Evolutionary conservation across 2,888 invertebrate genomes (phyloP), one percentile per base, ranked within the genome.

Genomic region (Stenolophus ochropezus): DNA sequence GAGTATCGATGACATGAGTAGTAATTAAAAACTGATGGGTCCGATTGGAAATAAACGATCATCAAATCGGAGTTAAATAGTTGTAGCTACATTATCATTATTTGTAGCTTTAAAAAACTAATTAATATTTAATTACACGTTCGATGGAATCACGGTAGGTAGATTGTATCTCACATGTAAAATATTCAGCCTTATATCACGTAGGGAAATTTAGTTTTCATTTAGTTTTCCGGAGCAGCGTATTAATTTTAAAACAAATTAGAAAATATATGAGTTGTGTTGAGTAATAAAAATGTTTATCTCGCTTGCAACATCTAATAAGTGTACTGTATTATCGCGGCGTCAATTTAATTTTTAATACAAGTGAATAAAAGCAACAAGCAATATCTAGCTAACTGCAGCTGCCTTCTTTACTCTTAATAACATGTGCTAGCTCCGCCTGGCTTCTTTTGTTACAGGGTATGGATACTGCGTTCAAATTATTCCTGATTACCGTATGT

Each of bases 271-370:
- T 69, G 65, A 33, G 65, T 69, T 69, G 65, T 69, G 65, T 69
- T 42, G 42, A 18, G 65, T 69, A 69, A 69, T 69, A 69, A 69
- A 69, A 69, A 69, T 69, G 65, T 69, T 69, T 33, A 69, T 69
- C 65, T 33, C 65, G 65, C 33, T 3, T 16, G 65, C 33, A 18
- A 69, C 33, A 69, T 69, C 65, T 69, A 69, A 69, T 69, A 69
- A 69, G 65, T 69, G 65, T 69, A 69, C 65, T 69, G 65, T 69
- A 69, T 69, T 69, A 69, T 69, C 33, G 27, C 65, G 65, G 73
- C 73, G 51, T 73, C 73, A 73, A 49, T 49, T 73, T 73, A 73
- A 73, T 73, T 73, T 73, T 73, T 73, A 73, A 49, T 73, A 73
- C 73, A 73, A 73, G 51, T 49, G 27, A 69, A 69, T 27, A 69